Base-by-base conservation (phyloP, 1,140 invertebrate genomes). In the Neodiprion pinetum region DNA sequence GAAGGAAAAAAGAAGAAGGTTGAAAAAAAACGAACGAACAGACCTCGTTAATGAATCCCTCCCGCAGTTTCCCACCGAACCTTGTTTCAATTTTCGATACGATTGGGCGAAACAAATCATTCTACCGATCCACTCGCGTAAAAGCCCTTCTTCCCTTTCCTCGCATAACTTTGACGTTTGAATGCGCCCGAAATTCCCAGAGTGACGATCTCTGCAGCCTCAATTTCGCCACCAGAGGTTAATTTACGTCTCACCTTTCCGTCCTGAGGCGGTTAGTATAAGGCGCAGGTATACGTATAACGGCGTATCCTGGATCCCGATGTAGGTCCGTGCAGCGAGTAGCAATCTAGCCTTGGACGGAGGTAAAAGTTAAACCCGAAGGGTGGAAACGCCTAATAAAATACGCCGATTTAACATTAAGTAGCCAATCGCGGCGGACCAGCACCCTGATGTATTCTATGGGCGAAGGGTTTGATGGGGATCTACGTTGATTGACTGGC, bases 321-420 rank as follows among this genome's bases (percentile, higher is more conserved):
- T 12, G 11, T 17, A 14, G 53, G 53, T 9, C 53, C n/a, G 11
- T 4, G 53, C 53, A 7, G 53, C 53, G 7, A 40, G 28, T 40
- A 40, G 53, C 53, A 17, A 61, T 61, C 53, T 61, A 17, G 53
- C n/a, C 11, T 17, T 17, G 7, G 11, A 17, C 53, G 53, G 53
- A 61, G 40, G 67, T 14, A 47, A 69, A 47, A 69, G 67, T 23
- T 21, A 69, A 47, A 69, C 8, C 11, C 12, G 12, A 69, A 69
- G 67, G 67, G 40, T 21, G 23, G 21, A 69, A 21, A 21, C 40
- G 67, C 10, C 67, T 69, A 69, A 69, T 69, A 69, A 69, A 69
- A 69, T 69, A 69, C 67, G 21, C 40, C 67, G 67, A 69, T 69
- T 69, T 69, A 69, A 69, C 67, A 69, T 69, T 69, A 69, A 69